Evolutionary conservation across 2,888 invertebrate species (phyloP), one percentile per base, ranked within the genome.

Genomic region (Pyrochroa serraticornis): DNA sequence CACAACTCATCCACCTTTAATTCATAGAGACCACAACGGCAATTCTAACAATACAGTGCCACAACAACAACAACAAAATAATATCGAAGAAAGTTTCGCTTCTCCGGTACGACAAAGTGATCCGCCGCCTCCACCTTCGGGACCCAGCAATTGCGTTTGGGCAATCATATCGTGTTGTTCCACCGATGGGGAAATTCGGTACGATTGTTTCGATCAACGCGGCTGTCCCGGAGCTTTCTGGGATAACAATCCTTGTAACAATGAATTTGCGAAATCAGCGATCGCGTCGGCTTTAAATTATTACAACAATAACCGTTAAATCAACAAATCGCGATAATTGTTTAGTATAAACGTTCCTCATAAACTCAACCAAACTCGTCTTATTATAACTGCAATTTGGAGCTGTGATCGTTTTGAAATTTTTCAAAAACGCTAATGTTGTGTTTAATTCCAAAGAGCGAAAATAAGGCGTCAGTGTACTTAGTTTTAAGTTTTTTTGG

Each of bases 111-210:
- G 7, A 50, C 44, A 9, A 43, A 6, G n/a, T 13, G 42, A 39
- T 42, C n/a, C 10, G 34, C 9, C 39, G 49, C 31, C 42, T 33
- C 7, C 30, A 43, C 41, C 52, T 7, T 14, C 22, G 34, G 80
- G 80, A 14, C 80, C 87, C 0, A 82, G 85, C 6, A 82, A 83
- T 0, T 92, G 92, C 69, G 86, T 89, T 0, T 87, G 89, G 85
- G 92, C 92, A 0, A 88, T 92, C 45, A 79, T 90, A 5, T 85
- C 87, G 1, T 93, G 92, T 71, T 92, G 92, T 70, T 80, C 85
- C 1, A 76, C 79, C 0, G 76, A 79, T 0, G 74, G 76, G 22
- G 76, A 80, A 8, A 77, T 85, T 45, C 77, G 82, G 1, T 81
- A 82, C 63, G 77, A 74, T 8, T 93, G 92, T 73, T 92, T 92